Evolutionary conservation across 2,888 invertebrate genomes (phyloP), one percentile per base, ranked within the genome.

Genomic region (Drosophila paranaensis): DNA sequence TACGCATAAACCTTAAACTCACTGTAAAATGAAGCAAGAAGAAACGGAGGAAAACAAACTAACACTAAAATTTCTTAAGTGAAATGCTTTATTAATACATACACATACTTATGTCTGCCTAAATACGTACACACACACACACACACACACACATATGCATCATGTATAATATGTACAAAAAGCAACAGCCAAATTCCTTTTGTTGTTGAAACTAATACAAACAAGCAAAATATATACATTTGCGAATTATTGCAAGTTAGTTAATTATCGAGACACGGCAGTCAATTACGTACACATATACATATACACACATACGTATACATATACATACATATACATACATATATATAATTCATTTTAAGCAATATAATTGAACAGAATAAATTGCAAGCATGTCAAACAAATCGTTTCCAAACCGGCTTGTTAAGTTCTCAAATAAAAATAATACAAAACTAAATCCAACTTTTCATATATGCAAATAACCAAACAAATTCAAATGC

Each of bases 321-420:
- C 20, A 50, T 33, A 45, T 14, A 57, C 42, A 43, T n/a, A 57
- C 37, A 33, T n/a, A 30, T 64, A 68, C 45, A 30, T 50, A 39
- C 40, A 45, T 33, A 42, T 69, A 58, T 57, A 79, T 45, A 62
- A 62, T 74, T 60, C 75, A 58, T 62, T 60, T 60, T 79, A 68
- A 75, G 75, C 69, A 79, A 76, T 76, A 58, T 58, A 50, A 75
- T 76, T 71, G 71, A 70, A 65, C 54, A 76, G 58, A 75, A 76
- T 76, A 62, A 65, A 75, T 45, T 66, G 72, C 62, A 69, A 43
- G 25, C 30, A 14, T 48, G 48, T 48, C 48, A 48, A 48, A n/a
- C 48, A 30, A 30, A n/a, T 37, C 25, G 58, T 63, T 74, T 73
- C n/a, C n/a, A 43, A 54, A 54, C 16, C 48, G 33, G 37, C 42